Evolutionary conservation across 2,113 vertebrate genomes (phyloP).

Genomic region (Corydoras maculifer): DNA sequence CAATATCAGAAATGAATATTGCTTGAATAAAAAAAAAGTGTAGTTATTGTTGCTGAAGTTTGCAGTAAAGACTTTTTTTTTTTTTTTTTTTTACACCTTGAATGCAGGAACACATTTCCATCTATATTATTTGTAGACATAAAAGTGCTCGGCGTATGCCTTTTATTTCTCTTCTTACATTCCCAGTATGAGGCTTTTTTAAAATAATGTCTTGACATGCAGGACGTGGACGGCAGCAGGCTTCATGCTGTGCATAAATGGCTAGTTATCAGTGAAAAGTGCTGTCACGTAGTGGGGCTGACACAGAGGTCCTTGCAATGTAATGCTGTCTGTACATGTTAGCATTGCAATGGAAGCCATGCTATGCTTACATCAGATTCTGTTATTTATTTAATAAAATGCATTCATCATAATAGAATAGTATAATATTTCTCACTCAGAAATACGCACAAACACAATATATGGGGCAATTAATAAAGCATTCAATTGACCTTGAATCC

Average conservation of each 20-base stretch:
- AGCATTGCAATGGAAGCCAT: background rate
- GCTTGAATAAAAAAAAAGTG: background rate
- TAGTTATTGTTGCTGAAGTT: background rate
- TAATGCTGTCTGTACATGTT: slow-evolving; percentile 17
- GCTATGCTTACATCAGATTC: background rate
- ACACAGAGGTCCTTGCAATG: slow-evolving; percentile 26
- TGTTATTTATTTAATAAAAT: too few species aligned
- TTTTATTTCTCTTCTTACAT: slow-evolving; percentile 16
- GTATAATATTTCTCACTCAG: too few species aligned
- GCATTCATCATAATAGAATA: too few species aligned
- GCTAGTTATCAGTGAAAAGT: slow-evolving; percentile 32
- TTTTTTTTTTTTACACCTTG: slow-evolving; percentile 9
- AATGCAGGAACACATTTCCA: background rate
- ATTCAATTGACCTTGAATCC: too few species aligned
- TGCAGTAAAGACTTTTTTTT: background rate
- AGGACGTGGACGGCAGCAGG: slow-evolving; percentile 15
- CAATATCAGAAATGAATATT: slow-evolving; percentile 3
- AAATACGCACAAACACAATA: too few species aligned
- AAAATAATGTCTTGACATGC: slow-evolving; percentile 37
- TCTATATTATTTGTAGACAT: slow-evolving; percentile 12
- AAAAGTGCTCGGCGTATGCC: slow-evolving; percentile 3
- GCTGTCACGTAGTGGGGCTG: slow-evolving; percentile 22
- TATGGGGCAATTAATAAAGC: too few species aligned
- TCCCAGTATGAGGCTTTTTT: slow-evolving; percentile 10
- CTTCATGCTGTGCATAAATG: slow-evolving; percentile 43